Base-by-base conservation (phyloP, 2,113 vertebrate species). In the Thalassarche chlororhynchos region DNA sequence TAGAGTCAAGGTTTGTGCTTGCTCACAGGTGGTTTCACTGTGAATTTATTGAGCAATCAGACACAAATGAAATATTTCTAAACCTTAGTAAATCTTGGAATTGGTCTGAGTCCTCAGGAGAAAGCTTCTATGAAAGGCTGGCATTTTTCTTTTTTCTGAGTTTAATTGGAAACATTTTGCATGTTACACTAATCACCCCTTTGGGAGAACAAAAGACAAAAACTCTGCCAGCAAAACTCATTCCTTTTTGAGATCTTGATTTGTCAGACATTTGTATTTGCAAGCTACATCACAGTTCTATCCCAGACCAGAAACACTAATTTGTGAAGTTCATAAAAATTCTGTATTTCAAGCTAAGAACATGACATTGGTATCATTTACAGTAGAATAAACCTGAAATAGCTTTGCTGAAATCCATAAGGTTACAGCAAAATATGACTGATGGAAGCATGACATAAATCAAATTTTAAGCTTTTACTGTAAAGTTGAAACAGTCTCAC, bases 111-210 rank as follows among this genome's bases (percentile, higher is more conserved):
- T 83, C 58, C 62, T 88, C 77, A 80, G 38, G 66, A 93, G 70
- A 61, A 93, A 87, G 42, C 38, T 69, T 40, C 78, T 80, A 21
- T 14, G 23, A 93, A 91, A 92, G 95, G 62, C 69, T 78, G 44
- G 65, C 64, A 72, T 71, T 90, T 58, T 87, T 58, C 26, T 66
- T 96, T 87, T 93, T 80, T 62, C 52, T 2, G 14, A 77, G 46
- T 89, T 94, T 96, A 97, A 96, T 87, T 96, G 89, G 84, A 94
- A 91, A 66, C 17, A 42, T 89, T 95, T 95, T 93, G 87, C 93
- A 74, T 90, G 93, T 93, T 91, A 85, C 52, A 60, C 78, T 97
- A 93, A 97, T 95, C 58, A 85, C 29, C n/a, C 87, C 75, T 76
- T 58, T 62, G 84, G 87, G 94, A 96, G 81, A 96, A 93, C 62